Percentiles rank a stretch among this genome's conserved stretches.
Evolutionary conservation across 2,888 invertebrate genomes (phyloP).

Genomic region (Gandaritis pyraliata): DNA sequence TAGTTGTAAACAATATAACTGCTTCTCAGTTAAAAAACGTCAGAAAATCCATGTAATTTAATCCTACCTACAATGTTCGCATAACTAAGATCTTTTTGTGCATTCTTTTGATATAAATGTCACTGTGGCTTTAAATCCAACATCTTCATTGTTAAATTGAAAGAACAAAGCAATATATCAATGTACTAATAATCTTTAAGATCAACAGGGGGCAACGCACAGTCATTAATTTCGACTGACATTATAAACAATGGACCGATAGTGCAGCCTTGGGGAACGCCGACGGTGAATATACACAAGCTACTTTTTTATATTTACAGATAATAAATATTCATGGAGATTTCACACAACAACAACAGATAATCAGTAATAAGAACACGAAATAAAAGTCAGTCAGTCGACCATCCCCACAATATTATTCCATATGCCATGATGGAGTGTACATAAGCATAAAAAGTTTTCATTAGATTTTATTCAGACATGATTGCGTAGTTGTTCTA

Average conservation of each 20-base stretch:
- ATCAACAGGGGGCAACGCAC: slow-evolving; percentile 32
- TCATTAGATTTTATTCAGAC: no score
- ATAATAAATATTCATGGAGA: slow-evolving; percentile 17
- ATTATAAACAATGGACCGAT: slow-evolving; percentile 44
- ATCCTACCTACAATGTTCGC: no score
- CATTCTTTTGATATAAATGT: neutral
- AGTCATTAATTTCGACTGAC: slow-evolving; percentile 38
- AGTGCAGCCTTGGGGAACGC: slow-evolving; percentile 45
- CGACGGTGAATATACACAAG: slow-evolving; percentile 19
- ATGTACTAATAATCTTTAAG: slow-evolving; percentile 24
- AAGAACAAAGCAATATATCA: slow-evolving; percentile 24
- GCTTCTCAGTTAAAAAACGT: no score
- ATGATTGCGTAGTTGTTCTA: no score
- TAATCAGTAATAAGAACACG: no score
- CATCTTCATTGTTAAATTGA: slow-evolving; percentile 16
- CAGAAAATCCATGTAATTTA: no score
- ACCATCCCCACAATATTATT: neutral
- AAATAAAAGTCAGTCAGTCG: no score
- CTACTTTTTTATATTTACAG: slow-evolving; percentile 11
- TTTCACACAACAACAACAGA: no score
- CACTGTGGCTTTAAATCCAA: slow-evolving; percentile 6
- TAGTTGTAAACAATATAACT: no score
- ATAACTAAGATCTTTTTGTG: neutral
- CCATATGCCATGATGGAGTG: no score
- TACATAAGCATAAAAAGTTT: no score